A percentile compares a stretch with the other conserved stretches of the same genome.
Evolutionary conservation across 2,113 vertebrate species (phyloP).

Genomic region (Clinocottus analis): DNA sequence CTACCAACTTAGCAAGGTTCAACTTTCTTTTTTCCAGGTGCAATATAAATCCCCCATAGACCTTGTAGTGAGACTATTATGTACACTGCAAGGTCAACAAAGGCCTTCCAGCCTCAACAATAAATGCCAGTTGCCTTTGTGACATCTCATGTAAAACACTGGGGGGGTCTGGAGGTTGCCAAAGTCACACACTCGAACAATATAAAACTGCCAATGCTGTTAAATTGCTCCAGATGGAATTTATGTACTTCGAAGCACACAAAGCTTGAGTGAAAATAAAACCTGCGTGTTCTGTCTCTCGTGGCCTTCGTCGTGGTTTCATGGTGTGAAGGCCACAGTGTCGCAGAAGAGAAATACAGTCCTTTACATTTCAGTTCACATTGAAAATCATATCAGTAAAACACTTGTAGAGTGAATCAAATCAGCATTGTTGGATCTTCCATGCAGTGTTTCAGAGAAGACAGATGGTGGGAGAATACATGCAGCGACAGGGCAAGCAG

Average conservation of each 20-base stretch:
- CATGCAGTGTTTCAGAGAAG: conserved; percentile 14
- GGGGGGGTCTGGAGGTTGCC: conserved; percentile 13
- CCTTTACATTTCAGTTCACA: background rate
- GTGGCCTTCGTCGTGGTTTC: conserved; percentile 7
- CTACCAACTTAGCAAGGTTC: background rate
- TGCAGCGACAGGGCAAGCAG: background rate
- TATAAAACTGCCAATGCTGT: conserved; percentile 12
- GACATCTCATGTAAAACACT: conserved; percentile 15
- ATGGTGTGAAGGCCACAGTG: background rate
- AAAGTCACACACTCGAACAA: background rate
- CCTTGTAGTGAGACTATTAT: background rate
- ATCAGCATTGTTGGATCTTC: conserved; percentile 11
- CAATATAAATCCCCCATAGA: background rate
- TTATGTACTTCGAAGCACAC: conserved; percentile 12
- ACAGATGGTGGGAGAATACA: background rate
- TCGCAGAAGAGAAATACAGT: background rate
- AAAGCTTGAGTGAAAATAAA: conserved; percentile 29
- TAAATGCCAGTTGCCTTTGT: conserved; percentile 3
- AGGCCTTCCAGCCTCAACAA: conserved; percentile 3
- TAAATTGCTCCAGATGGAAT: conserved; percentile 17
- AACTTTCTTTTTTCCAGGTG: background rate
- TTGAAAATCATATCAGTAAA: conserved; percentile 21
- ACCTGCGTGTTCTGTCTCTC: conserved; percentile 1
- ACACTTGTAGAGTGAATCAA: conserved; percentile 24
- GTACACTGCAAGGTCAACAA: conserved; percentile 14